phyloP scores from a whole-genome alignment of 2,113 vertebrate species.

The Sitta europaea region DNA sequence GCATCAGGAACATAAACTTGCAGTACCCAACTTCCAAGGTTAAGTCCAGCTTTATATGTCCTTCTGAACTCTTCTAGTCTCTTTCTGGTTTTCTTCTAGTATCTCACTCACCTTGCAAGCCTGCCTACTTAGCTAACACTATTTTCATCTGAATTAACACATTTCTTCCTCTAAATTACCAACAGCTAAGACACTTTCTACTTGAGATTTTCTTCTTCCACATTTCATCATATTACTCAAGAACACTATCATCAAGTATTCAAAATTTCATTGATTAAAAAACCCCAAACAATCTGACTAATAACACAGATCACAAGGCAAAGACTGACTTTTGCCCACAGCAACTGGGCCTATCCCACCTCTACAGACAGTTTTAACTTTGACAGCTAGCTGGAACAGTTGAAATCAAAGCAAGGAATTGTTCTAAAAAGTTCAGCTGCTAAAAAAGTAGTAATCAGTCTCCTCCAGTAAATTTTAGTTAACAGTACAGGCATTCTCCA shows the following conservation, averaged over 20 bases:
- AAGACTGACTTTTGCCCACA: not conserved
- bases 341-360: fast-evolving
- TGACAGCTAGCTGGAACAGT: not conserved
- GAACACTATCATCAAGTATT: not conserved
- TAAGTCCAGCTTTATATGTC: not conserved
- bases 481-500: not conserved
- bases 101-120: not conserved
- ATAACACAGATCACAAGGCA: not conserved
- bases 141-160: not conserved
- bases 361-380: not conserved
- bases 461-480: not conserved
- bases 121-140: not conserved
- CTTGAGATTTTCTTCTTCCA: not conserved
- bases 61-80: not conserved
- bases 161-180: not conserved
- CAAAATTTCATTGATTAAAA: not conserved
- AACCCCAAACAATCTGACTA: not conserved
- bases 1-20: not conserved
- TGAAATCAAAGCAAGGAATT: not conserved
- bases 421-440: not conserved
- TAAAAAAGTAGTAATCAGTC: not conserved
- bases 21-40: not conserved
- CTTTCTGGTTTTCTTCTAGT: not conserved
- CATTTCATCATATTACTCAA: not conserved
- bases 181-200: not conserved